These are phyloP conservation scores for Sminthurinus aureus DNA, from an alignment of 2,888 invertebrate species.

Conservation along the genomic window DNA sequence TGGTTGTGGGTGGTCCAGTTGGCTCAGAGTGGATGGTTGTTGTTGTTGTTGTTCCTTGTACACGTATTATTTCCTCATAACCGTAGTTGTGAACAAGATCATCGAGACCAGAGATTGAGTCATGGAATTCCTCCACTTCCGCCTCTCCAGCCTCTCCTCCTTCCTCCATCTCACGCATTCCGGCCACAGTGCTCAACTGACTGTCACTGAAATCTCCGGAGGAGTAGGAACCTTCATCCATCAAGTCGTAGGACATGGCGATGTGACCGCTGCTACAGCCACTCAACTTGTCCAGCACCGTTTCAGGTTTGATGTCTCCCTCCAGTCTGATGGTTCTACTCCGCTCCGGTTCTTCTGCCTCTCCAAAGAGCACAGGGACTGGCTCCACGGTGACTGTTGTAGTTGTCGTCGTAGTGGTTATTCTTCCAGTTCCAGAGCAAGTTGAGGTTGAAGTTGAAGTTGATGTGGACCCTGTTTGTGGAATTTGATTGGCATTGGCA, in stretches of 20 bases:
- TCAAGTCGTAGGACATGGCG: slow-evolving; percentile 36
- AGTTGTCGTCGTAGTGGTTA: neutral
- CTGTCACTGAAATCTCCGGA: slow-evolving; percentile 53
- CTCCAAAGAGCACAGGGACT: neutral
- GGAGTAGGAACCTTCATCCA: slow-evolving; percentile 49
- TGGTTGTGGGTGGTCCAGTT: neutral
- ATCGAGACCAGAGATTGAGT: slow-evolving; percentile 21
- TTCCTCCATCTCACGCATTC: slow-evolving; percentile 11
- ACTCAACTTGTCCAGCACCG: neutral
- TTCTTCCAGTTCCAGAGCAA: neutral
- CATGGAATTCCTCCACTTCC: slow-evolving; percentile 22
- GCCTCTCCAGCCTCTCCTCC: no score
- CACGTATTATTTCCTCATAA: neutral
- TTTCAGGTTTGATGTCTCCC: neutral
- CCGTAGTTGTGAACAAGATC: slow-evolving; percentile 6
- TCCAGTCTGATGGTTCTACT: neutral
- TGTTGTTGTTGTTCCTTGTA: no score
- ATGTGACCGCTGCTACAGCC: neutral
- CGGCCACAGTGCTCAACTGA: slow-evolving; percentile 46
- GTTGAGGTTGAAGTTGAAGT: neutral
- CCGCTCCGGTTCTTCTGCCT: neutral
- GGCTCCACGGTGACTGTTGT: neutral
- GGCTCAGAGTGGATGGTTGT: no score
- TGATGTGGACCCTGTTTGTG: neutral
- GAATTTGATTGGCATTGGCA: neutral